phyloP scores from a whole-genome alignment of 1,140 invertebrate genomes.

The Danaus melanippus region DNA sequence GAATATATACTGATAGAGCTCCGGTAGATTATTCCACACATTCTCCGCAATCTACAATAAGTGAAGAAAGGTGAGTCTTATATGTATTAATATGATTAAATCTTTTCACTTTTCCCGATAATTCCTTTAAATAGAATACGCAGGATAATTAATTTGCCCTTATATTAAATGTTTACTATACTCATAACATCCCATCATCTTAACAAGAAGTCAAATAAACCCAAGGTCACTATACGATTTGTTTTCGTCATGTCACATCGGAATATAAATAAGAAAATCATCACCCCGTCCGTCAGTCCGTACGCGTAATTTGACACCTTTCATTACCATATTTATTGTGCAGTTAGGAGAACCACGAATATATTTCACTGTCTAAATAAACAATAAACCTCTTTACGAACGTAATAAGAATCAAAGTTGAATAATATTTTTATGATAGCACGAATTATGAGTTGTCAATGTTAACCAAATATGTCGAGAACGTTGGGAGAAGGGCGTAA shows the following conservation, averaged over 20 bases:
- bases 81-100: not conserved
- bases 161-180: no score
- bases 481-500: constrained; percentile 26
- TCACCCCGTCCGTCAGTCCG: constrained; percentile 43
- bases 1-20: constrained; percentile 60
- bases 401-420: constrained; percentile 9
- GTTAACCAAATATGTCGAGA: constrained; percentile 36
- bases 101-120: no score
- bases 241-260: constrained; percentile 38
- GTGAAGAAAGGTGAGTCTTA: constrained; percentile 59
- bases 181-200: not conserved
- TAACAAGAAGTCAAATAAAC: constrained; percentile 20
- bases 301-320: constrained; percentile 43
- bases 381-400: constrained; percentile 3
- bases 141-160: no score
- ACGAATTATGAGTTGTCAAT: not conserved
- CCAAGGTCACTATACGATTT: constrained; percentile 24
- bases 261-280: constrained; percentile 62
- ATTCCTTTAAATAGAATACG: no score
- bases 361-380: constrained; percentile 4
- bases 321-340: constrained; percentile 64
- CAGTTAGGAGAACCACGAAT: constrained; percentile 21
- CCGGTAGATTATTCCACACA: constrained; percentile 70
- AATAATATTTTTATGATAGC: not conserved
- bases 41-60: constrained; percentile 62